phyloP scores from a whole-genome alignment of 2,888 invertebrate genomes.

The Helobdella robusta region DNA sequence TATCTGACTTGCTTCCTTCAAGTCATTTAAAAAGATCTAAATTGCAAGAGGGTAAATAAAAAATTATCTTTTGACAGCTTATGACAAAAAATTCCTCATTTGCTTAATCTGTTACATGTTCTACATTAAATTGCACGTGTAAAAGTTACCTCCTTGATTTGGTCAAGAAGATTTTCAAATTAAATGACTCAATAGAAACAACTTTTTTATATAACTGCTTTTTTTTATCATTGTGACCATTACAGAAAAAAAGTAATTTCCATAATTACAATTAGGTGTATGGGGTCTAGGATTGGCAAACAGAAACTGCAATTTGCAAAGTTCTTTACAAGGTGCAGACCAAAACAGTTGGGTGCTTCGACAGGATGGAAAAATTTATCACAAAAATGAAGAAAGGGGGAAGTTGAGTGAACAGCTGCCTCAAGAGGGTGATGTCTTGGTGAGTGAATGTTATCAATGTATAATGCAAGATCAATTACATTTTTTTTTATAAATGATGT shows the following conservation, averaged over 20 bases:
- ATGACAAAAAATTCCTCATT: too few species aligned
- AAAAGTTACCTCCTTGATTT: too few species aligned
- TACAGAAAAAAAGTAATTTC: neutral
- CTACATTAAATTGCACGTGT: too few species aligned
- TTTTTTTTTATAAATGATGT: neutral
- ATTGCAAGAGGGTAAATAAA: too few species aligned
- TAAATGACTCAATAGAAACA: neutral
- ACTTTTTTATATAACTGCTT: neutral
- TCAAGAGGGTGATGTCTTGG: slow-evolving; percentile 84
- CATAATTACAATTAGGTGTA: slow-evolving; percentile 38
- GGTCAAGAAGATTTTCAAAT: too few species aligned
- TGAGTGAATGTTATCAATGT: slow-evolving; percentile 45
- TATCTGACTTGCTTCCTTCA: too few species aligned
- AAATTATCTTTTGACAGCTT: too few species aligned
- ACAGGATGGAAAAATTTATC: slow-evolving; percentile 75
- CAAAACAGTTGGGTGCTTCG: slow-evolving; percentile 82
- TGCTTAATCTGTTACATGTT: too few species aligned
- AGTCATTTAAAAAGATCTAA: too few species aligned
- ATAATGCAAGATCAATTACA: neutral
- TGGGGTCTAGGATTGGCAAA: slow-evolving; percentile 94
- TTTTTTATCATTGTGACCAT: neutral
- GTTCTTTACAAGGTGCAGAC: slow-evolving; percentile 76
- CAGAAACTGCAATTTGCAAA: slow-evolving; percentile 72
- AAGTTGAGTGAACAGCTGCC: slow-evolving; percentile 58
- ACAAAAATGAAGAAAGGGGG: slow-evolving; percentile 70